These are phyloP conservation scores for Piscicola geometra DNA, from an alignment of 2,888 invertebrate species.

Conservation along the genomic window DNA sequence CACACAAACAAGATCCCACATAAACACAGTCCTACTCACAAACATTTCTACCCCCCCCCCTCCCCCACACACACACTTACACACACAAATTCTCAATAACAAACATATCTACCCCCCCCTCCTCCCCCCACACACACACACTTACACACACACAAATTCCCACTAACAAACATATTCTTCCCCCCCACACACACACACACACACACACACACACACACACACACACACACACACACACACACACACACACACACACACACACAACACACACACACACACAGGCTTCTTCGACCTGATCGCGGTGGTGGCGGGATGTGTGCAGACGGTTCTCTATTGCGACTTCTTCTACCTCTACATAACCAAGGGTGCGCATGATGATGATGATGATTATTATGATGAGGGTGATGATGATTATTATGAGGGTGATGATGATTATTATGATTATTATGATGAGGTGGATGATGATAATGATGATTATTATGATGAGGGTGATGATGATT, in stretches of 20 bases:
- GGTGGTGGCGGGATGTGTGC: slow-evolving; percentile 91
- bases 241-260: slow-evolving; percentile 22
- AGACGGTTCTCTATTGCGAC: slow-evolving; percentile 96
- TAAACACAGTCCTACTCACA: slow-evolving; percentile 16
- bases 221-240: slow-evolving; percentile 23
- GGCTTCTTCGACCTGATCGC: slow-evolving; percentile 65
- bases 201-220: not conserved
- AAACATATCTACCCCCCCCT: too few relatives aligned
- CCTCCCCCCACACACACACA: too few relatives aligned
- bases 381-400: not conserved
- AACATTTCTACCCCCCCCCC: slow-evolving; percentile 10
- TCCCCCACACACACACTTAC: not conserved
- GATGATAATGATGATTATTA: too few relatives aligned
- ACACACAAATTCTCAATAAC: too few relatives aligned
- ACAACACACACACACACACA: slow-evolving; percentile 5
- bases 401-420: not conserved
- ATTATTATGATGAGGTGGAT: too few relatives aligned
- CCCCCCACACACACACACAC: too few relatives aligned
- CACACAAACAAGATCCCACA: slow-evolving; percentile 14
- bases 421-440: not conserved
- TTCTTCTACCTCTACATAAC: slow-evolving; percentile 99
- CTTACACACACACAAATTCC: too few relatives aligned
- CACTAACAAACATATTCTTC: too few relatives aligned
- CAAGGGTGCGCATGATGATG: slow-evolving; percentile 69
- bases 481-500: too few relatives aligned